A percentile compares a stretch with the other conserved stretches of the same genome.
Evolutionary conservation across 2,797 vertebrate genomes (phyloP).

Genomic region (Nyctalus aviator): DNA sequence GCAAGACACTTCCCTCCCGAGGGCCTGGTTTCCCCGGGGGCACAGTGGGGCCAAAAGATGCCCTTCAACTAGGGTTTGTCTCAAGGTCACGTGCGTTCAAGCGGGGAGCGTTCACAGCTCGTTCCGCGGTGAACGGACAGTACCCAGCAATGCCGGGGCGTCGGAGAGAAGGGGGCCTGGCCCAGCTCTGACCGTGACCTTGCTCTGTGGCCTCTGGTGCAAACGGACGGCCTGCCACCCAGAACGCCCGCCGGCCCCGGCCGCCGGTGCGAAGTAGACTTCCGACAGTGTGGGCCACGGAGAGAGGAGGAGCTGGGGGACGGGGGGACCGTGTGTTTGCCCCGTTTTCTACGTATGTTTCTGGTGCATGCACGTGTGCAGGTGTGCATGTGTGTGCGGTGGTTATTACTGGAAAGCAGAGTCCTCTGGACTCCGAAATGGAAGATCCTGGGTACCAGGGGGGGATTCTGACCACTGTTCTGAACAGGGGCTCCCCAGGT

Average conservation of each 20-base stretch:
- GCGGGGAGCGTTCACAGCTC: background rate
- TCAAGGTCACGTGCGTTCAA: background rate
- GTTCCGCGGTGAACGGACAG: background rate
- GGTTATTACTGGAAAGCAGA: background rate
- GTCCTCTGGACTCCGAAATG: conserved; percentile 22
- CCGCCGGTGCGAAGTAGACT: background rate
- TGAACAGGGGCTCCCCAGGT: background rate
- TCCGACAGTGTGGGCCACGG: background rate
- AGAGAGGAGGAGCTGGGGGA: background rate
- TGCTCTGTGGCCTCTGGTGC: background rate
- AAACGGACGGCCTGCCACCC: background rate
- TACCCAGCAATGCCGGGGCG: background rate
- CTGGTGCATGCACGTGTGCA: background rate
- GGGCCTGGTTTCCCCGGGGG: background rate
- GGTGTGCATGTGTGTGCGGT: background rate
- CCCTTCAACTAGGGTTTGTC: background rate
- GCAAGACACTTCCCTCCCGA: background rate
- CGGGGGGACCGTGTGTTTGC: background rate
- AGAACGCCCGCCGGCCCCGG: background rate
- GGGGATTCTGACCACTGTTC: background rate
- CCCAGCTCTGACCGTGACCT: background rate
- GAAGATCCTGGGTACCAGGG: background rate
- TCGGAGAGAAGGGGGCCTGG: background rate
- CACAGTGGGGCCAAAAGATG: background rate
- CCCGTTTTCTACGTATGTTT: background rate